Base-by-base conservation (phyloP, 1,140 invertebrate species). In the Orius insidiosus region DNA sequence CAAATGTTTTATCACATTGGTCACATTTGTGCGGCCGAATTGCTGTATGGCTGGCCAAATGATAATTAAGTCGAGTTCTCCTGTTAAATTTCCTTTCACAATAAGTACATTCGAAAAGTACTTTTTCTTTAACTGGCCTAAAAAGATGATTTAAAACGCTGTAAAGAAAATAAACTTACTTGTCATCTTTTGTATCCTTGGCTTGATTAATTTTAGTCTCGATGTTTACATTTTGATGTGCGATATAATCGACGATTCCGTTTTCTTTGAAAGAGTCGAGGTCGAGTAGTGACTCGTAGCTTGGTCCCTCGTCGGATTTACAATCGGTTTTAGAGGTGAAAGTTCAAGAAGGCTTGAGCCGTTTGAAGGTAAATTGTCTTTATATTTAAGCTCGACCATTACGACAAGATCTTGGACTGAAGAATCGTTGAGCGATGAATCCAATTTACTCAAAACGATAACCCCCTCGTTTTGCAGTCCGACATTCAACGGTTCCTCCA, bases 1-100 rank as follows among this genome's bases (percentile, higher is more conserved):
- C 55, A 48, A 63, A 65, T 5, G 50, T 45, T 45, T 59, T 58
- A 14, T 52, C 53, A 45, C 60, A 62, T 8, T 54, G 33, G 37
- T 57, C 52, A 49, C 63, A 65, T 7, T 46, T 51, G 36, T 61
- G 57, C 4, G 58, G 58, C 40, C 45, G 41, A 10, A 47, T 46
- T n/a, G 42, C 32, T 14, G 51, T 48, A 42, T 52, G 52, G 15
- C 33, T 10, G n/a, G 48, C 45, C 39, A 55, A 46, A 39, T 55
- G 53, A 11, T 46, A 46, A 34, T 50, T 54, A 5, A 54, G 51
- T 9, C 47, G 31, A 2, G 48, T 50, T 8, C 46, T 34, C 10
- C 51, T 10, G 5, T 31, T 35, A 42, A 54, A 54, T 19, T 30
- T 32, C 16, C 45, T 48, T 9, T 36, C 46, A 33, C 52, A 54